A percentile compares a stretch with the other conserved stretches of the same genome.
phyloP scores from a whole-genome alignment of 2,888 invertebrate species.

The Clivina fossor region DNA sequence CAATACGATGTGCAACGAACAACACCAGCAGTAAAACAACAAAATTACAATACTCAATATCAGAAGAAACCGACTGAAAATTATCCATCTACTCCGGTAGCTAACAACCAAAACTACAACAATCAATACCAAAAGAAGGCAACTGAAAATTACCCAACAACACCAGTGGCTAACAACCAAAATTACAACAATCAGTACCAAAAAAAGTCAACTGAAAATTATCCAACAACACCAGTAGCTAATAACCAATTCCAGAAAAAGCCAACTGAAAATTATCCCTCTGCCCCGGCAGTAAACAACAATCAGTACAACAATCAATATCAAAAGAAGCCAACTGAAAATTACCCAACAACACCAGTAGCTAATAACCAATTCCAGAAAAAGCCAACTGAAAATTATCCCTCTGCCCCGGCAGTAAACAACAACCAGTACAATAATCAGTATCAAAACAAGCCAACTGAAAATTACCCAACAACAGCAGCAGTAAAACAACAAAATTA shows the following conservation, averaged over 20 bases:
- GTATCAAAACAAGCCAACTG: conserved; percentile 41
- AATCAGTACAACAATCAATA: conserved; percentile 36
- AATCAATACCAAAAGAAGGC: conserved; percentile 36
- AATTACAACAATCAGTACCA: conserved; percentile 22
- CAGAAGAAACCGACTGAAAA: conserved; percentile 45
- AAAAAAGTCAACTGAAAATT: conserved; percentile 45
- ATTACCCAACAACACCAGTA: conserved; percentile 42
- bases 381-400: conserved; percentile 46
- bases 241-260: conserved; percentile 36
- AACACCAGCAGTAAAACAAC: conserved; percentile 35
- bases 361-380: conserved; percentile 35
- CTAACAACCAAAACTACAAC: conserved; percentile 38
- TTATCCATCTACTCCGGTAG: conserved; percentile 42
- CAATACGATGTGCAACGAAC: conserved; percentile 39
- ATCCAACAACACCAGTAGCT: conserved; percentile 40
- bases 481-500: conserved; percentile 37
- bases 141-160: conserved; percentile 41
- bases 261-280: conserved; percentile 46
- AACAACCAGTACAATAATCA: conserved; percentile 37
- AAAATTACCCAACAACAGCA: conserved; percentile 45
- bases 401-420: conserved; percentile 38
- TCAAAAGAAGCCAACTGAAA: conserved; percentile 43
- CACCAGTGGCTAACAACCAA: conserved; percentile 43
- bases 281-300: conserved; percentile 43
- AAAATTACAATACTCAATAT: conserved; percentile 32